Evolutionary conservation across 2,888 invertebrate species (phyloP), one percentile per base, ranked within the genome.

Genomic region (Drosophila merina): DNA sequence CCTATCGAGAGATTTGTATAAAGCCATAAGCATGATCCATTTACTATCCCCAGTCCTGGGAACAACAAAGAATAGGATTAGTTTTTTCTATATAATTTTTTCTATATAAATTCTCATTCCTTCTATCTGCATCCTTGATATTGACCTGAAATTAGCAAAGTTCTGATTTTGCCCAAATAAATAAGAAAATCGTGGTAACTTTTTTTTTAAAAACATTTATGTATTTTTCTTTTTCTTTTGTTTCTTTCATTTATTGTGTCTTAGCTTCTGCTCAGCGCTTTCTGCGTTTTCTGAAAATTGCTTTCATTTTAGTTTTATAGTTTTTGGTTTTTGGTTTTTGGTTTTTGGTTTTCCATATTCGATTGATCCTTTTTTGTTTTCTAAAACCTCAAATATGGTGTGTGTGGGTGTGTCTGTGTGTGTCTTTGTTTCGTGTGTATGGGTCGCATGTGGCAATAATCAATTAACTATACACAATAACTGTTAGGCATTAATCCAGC

Each of bases 401-500:
- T 47, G 42, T 36, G 33, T 30, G 20, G 31, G 25, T 26, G 31
- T 33, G 36, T 71, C 14, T 33, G 36, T 48, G 14, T 62, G 52
- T 56, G 50, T 74, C 62, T 75, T 12, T 58, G 48, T 38, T 67
- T 31, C 47, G 50, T 55, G 14, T 47, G 51, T 71, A 20, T 72
- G 28, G 48, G 25, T 77, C 55, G 8, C 78, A 78, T 79, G 75
- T 71, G 71, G 72, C 76, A 81, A 81, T 78, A 76, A 78, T 81
- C 76, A 72, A 71, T 72, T 82, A 71, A 78, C 79, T 83, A 84
- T 83, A 77, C 82, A 86, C 85, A 83, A 77, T 86, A 77, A 86
- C 77, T 84, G 36, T 76, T 77, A 86, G 82, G 82, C 72, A 52
- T 51, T 82, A 82, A 69, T 77, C 75, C 79, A 82, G 75, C 79